phyloP scores from a whole-genome alignment of 1,140 invertebrate genomes.

The Drosophila elegans region DNA sequence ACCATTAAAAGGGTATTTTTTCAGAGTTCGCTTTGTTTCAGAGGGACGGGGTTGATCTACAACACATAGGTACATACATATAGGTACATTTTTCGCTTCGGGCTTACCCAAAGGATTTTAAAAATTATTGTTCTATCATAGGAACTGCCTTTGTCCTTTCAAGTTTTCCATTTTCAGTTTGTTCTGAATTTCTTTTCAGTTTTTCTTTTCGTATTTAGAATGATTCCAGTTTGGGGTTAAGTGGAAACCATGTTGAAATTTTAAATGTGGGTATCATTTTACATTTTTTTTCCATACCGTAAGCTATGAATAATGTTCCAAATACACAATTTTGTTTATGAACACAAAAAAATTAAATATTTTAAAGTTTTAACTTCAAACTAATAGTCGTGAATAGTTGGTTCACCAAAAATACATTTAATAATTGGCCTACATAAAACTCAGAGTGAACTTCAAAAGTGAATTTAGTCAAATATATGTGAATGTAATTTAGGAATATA shows the following conservation, averaged over 20 bases:
- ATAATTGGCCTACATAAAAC: too few species aligned
- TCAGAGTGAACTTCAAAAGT: too few species aligned
- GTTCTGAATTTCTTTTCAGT: constrained; percentile 14
- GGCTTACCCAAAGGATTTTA: constrained; percentile 49
- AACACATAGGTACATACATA: constrained; percentile 54
- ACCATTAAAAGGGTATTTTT: constrained; percentile 28
- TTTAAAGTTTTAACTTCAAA: too few species aligned
- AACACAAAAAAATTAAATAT: too few species aligned
- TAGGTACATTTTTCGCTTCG: constrained; percentile 51
- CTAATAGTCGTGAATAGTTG: too few species aligned
- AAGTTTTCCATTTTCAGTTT: constrained; percentile 38
- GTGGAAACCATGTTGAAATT: constrained; percentile 22
- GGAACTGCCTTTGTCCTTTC: constrained; percentile 64
- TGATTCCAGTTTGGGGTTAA: constrained; percentile 1
- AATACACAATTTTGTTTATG: too few species aligned
- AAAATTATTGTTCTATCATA: constrained; percentile 80
- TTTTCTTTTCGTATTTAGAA: constrained; percentile 34
- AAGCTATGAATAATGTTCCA: too few species aligned
- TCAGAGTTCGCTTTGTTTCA: constrained; percentile 11
- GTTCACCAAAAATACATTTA: too few species aligned
- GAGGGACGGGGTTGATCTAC: constrained; percentile 48
- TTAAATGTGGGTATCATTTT: neutral
- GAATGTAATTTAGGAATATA: too few species aligned
- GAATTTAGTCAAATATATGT: too few species aligned
- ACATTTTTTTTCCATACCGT: too few species aligned